These are phyloP conservation scores for Trypoxylus dichotomus DNA, from an alignment of 1,140 invertebrate genomes.

Conservation along the genomic window DNA sequence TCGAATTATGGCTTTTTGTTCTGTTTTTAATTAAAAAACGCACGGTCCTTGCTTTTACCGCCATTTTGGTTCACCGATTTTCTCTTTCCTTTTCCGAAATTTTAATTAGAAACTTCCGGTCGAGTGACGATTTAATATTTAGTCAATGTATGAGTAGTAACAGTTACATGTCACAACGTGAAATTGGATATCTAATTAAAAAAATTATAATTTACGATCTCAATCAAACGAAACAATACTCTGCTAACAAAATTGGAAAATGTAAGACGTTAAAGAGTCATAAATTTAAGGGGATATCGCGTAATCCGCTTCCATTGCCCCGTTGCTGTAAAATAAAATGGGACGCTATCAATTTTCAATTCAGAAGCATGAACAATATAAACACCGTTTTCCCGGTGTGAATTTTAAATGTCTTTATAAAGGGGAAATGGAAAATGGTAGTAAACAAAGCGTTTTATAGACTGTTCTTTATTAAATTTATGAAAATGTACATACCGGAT, in stretches of 20 bases:
- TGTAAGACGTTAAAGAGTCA: too few species aligned
- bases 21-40: background rate
- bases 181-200: background rate
- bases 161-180: background rate
- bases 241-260: too few species aligned
- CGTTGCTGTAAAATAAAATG: too few species aligned
- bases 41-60: background rate
- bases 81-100: background rate
- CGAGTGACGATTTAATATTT: background rate
- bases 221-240: too few species aligned
- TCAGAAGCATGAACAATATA: background rate
- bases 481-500: too few species aligned
- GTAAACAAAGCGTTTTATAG: too few species aligned
- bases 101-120: background rate
- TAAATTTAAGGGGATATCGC: too few species aligned
- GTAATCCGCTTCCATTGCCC: too few species aligned
- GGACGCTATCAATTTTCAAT: background rate
- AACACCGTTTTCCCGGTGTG: background rate
- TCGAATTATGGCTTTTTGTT: background rate
- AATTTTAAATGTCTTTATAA: background rate
- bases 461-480: too few species aligned
- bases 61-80: background rate
- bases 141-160: background rate
- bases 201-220: background rate
- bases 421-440: too few species aligned